Evolutionary conservation across 2,888 invertebrate species (phyloP).

Genomic region (Nemurella pictetii): DNA sequence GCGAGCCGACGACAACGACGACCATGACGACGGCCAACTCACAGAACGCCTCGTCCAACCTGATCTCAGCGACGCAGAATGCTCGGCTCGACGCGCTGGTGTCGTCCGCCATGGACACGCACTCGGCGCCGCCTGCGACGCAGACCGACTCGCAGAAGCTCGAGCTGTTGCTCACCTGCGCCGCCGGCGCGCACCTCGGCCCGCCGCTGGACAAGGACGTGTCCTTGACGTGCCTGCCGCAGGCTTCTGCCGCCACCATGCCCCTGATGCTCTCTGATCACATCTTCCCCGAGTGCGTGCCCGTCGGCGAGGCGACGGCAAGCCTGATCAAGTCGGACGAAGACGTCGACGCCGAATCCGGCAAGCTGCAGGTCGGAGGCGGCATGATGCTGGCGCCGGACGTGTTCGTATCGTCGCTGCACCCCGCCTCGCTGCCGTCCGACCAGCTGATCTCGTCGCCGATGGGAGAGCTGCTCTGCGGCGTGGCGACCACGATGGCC

Average conservation of each 20-base stretch:
- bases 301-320: no score
- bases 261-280: background rate
- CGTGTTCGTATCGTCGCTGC: background rate
- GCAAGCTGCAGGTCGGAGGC: background rate
- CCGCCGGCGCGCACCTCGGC: background rate
- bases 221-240: background rate
- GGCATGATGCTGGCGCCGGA: background rate
- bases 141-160: background rate
- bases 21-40: background rate
- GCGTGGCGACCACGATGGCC: background rate
- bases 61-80: slow-evolving; percentile 19
- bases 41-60: background rate
- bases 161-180: background rate
- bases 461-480: background rate
- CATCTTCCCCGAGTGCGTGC: background rate
- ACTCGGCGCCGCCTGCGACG: background rate
- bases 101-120: slow-evolving; percentile 30
- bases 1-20: background rate
- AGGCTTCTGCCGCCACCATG: background rate
- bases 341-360: background rate
- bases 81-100: slow-evolving; percentile 34
- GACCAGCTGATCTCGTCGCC: background rate
- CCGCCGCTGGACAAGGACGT: background rate
- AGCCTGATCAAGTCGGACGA: background rate
- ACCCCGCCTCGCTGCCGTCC: background rate